Conservation (phyloP, 1,140 invertebrate genomes). For the Drosophila kohkoa region DNA sequence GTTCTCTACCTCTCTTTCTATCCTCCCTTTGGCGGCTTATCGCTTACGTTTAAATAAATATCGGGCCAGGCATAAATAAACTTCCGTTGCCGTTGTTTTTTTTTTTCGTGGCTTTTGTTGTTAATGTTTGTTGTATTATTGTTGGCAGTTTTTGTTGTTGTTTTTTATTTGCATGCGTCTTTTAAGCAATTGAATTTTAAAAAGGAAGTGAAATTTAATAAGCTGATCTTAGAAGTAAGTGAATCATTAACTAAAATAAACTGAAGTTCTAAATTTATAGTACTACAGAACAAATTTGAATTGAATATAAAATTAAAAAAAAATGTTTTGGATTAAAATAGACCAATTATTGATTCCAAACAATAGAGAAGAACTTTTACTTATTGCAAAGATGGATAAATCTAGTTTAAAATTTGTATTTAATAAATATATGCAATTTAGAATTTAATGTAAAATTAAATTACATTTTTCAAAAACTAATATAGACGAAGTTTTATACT, state of each 20-base stretch:
- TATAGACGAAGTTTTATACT: too few species aligned
- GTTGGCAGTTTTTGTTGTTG: slow-evolving; percentile 34
- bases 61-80: slow-evolving; percentile 73
- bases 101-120: slow-evolving; percentile 36
- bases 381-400: too few species aligned
- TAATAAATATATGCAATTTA: too few species aligned
- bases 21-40: slow-evolving; percentile 50
- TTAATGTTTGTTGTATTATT: slow-evolving; percentile 34
- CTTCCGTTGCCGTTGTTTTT: slow-evolving; percentile 67
- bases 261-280: too few species aligned
- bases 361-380: too few species aligned
- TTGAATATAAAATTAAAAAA: too few species aligned
- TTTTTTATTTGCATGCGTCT: slow-evolving; percentile 57
- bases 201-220: slow-evolving; percentile 5
- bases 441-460: too few species aligned
- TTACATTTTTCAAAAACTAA: too few species aligned
- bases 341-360: too few species aligned
- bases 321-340: too few species aligned
- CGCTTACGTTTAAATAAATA: slow-evolving; percentile 75
- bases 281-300: too few species aligned
- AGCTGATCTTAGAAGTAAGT: background rate
- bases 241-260: background rate
- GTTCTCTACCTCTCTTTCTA: slow-evolving; percentile 29
- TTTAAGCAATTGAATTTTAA: background rate
- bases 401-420: too few species aligned